These are phyloP conservation scores for Enteromius argenteus DNA, from an alignment of 2,797 vertebrate species.

Conservation along the genomic window DNA sequence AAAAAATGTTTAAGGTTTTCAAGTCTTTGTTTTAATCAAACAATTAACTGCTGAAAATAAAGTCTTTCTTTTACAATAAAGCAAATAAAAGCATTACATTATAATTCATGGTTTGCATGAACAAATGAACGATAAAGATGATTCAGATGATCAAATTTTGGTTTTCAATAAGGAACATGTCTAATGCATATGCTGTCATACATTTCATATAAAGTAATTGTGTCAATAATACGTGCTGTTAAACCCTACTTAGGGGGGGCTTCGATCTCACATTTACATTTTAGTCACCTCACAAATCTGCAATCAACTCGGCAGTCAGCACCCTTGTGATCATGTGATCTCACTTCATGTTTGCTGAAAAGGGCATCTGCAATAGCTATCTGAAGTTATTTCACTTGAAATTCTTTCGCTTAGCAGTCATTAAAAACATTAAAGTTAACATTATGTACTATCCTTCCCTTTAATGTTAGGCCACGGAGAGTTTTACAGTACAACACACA, in stretches of 20 bases:
- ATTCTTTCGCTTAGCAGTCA: neutral
- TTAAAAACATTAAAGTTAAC: neutral
- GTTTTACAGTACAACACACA: neutral
- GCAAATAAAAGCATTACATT: neutral
- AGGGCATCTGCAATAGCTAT: neutral
- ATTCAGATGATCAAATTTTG: neutral
- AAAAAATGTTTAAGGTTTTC: neutral
- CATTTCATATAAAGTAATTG: neutral
- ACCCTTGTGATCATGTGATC: neutral
- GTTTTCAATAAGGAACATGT: neutral
- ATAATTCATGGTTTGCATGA: neutral
- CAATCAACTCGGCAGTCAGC: neutral
- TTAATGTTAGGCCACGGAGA: neutral
- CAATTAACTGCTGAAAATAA: neutral
- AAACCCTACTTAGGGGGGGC: neutral
- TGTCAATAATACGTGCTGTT: neutral
- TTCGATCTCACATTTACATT: neutral
- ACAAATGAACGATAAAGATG: neutral
- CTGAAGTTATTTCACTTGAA: neutral
- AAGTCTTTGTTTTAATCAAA: neutral
- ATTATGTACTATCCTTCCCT: neutral
- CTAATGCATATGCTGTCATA: neutral
- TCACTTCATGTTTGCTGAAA: neutral
- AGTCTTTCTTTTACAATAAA: neutral
- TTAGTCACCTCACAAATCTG: neutral